Conservation (phyloP, 2,888 invertebrate genomes). For the Ochropleura plecta region DNA sequence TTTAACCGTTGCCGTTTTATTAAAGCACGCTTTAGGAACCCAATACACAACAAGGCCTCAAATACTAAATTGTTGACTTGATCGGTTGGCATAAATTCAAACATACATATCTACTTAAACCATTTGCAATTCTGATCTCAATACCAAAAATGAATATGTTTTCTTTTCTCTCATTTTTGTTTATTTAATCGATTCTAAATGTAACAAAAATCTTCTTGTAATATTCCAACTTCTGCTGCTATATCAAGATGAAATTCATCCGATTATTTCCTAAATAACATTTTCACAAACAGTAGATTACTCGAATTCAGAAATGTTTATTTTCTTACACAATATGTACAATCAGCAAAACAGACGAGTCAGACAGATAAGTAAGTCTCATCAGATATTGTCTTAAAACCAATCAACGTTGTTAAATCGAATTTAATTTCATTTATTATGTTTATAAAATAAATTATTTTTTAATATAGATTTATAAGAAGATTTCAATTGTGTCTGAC, state of each 20-base stretch:
- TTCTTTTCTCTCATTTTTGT: neutral
- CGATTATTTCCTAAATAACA: conserved; percentile 1
- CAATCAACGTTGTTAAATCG: too few relatives aligned
- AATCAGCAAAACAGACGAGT: too few relatives aligned
- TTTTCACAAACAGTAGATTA: neutral
- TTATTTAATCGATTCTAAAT: neutral
- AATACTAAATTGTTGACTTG: neutral
- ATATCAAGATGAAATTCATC: conserved; percentile 13
- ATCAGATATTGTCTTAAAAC: too few relatives aligned
- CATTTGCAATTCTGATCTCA: neutral
- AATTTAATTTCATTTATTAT: too few relatives aligned
- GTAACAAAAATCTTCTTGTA: neutral
- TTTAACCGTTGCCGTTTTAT: too few relatives aligned
- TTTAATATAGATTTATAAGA: too few relatives aligned
- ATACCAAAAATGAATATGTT: neutral
- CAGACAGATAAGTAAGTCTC: too few relatives aligned
- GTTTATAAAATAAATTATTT: too few relatives aligned
- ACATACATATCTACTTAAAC: too few relatives aligned
- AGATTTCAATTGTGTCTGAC: too few relatives aligned
- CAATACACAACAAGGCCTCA: neutral
- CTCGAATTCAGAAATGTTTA: neutral
- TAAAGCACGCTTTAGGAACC: neutral
- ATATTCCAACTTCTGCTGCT: neutral
- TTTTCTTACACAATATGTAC: neutral
- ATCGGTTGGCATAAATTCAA: neutral